Conservation (phyloP, 2,797 vertebrate genomes). For the Enteromius anoplus region DNA sequence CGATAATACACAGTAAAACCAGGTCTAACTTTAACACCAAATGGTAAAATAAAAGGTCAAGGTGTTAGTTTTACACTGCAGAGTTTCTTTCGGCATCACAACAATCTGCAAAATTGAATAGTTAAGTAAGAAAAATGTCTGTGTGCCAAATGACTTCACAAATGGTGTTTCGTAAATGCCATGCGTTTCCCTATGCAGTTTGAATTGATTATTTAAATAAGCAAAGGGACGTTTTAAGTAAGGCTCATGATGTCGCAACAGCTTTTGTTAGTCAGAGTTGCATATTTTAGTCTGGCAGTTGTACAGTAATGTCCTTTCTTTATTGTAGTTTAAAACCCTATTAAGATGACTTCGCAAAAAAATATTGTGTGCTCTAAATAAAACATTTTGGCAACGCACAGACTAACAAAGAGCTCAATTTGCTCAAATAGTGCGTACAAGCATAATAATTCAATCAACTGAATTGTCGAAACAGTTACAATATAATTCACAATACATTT, state of each 20-base stretch:
- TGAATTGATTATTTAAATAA: slow-evolving; percentile 26
- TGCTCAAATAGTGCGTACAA: not conserved
- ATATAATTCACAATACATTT: slow-evolving; percentile 5
- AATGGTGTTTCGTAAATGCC: not conserved
- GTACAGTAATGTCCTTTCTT: not conserved
- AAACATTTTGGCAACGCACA: not conserved
- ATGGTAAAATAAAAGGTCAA: slow-evolving; percentile 31
- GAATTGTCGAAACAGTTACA: slow-evolving; percentile 2
- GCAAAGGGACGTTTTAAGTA: slow-evolving; percentile 1
- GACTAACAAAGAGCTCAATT: not conserved
- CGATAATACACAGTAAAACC: slow-evolving; percentile 63
- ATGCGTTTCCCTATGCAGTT: slow-evolving; percentile 3
- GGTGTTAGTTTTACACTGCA: slow-evolving; percentile 47
- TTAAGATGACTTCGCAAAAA: slow-evolving; percentile 17
- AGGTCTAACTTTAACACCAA: slow-evolving; percentile 62
- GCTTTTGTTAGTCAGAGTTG: slow-evolving; percentile 14
- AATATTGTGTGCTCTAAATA: not conserved
- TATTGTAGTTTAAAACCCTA: slow-evolving; percentile 14
- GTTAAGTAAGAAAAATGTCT: not conserved
- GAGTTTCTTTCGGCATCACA: not conserved
- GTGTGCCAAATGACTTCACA: slow-evolving; percentile 41
- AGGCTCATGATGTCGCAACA: not conserved
- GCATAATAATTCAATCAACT: not conserved
- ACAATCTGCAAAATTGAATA: slow-evolving; percentile 11
- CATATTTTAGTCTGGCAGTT: slow-evolving; percentile 16